phyloP scores from a whole-genome alignment of 2,797 vertebrate species.

The Clarias pachynema region DNA sequence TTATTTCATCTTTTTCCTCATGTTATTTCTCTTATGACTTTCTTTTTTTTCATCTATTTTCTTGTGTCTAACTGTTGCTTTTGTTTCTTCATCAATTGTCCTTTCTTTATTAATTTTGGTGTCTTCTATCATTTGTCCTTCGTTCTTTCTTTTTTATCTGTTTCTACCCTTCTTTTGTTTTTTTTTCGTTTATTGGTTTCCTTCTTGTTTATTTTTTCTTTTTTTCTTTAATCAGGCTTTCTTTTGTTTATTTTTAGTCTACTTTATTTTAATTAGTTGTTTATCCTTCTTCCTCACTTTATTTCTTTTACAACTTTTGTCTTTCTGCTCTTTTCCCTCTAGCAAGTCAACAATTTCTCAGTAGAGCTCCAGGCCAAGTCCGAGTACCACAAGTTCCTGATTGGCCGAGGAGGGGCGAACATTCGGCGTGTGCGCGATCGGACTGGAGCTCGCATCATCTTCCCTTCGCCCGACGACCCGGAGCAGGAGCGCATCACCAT shows the following conservation, averaged over 20 bases:
- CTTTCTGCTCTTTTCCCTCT: conserved; percentile 1
- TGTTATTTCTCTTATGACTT: no score
- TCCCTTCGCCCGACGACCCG: conserved; percentile 75
- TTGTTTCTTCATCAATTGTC: no score
- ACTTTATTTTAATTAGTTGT: neutral
- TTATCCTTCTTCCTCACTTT: neutral
- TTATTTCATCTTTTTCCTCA: neutral
- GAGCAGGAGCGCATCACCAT: conserved; percentile 83
- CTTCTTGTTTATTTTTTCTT: neutral
- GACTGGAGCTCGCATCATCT: conserved; percentile 79
- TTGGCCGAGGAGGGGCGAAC: conserved; percentile 78
- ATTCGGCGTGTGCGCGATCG: conserved; percentile 77
- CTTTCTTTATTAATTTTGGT: no score
- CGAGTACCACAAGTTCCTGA: conserved; percentile 83
- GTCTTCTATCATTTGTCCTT: neutral
- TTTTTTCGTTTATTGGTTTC: neutral
- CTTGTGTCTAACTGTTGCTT: no score
- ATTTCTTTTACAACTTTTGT: neutral
- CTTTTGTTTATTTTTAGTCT: neutral
- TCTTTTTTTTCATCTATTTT: no score
- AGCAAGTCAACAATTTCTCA: conserved; percentile 83
- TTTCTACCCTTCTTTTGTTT: neutral
- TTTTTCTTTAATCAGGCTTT: neutral
- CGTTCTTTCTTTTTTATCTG: neutral
- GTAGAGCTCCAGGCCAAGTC: conserved; percentile 77